Base-by-base conservation (phyloP, 2,113 vertebrate species). In the Myrmecobius fasciatus region DNA sequence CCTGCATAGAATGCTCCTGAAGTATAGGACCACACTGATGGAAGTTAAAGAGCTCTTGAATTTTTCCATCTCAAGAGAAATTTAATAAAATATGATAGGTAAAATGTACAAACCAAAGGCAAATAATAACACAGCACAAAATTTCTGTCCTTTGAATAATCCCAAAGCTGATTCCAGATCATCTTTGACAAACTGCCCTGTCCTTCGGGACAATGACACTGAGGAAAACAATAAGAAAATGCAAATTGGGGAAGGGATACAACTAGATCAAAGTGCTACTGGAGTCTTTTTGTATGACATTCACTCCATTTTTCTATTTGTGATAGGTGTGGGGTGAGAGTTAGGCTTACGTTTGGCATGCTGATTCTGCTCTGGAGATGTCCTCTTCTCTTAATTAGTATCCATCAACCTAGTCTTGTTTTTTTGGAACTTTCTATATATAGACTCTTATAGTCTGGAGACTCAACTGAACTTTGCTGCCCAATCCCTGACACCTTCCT, bases 21-120 rank as follows among this genome's bases (percentile, higher is more conserved):
- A 94, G 90, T 0, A 2, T 54, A 56, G 92, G 36, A 93, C 46
- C 56, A 83, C 36, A 67, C 53, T n/a, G 91, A 90, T 89, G 95
- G 47, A 90, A 92, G 94, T 56, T 89, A 93, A 47, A 96, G 36
- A 90, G 0, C 48, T 47, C 47, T 51, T 90, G 48, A 90, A 28
- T 49, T 49, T 90, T 49, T 47, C 47, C 67, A 83, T 90, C 25
- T 90, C 48, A 49, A 49, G 12, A 90, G n/a, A 83, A 83, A 24
- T 83, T 83, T 83, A 90, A 49, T 48, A 90, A 90, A 31, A 51
- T 31, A 28, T 90, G 46, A 90, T n/a, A 28, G 89, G 47, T 28
- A 10, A 49, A 90, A 90, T 48, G 47, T 43, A 49, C 9, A 83
- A 83, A 90, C 46, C 25, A 49, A 49, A 49, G 47, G 89, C 89